These are phyloP conservation scores for Artemia franciscana DNA, from an alignment of 1,140 invertebrate genomes.

Conservation along the genomic window DNA sequence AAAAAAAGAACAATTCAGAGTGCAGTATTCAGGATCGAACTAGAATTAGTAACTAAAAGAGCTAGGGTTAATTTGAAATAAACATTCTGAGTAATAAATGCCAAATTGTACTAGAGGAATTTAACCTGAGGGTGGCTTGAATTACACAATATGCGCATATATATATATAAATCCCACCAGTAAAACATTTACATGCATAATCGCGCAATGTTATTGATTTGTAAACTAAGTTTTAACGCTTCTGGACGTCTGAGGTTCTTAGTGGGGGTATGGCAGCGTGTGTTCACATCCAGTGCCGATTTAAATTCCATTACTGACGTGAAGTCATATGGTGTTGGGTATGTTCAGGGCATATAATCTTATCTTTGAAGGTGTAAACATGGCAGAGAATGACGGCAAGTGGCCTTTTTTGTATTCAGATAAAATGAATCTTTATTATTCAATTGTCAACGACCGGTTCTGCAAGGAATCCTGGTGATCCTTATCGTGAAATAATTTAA, in stretches of 20 bases:
- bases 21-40: too few species aligned
- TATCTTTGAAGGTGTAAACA: not conserved
- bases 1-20: too few species aligned
- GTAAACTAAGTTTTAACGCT: not conserved
- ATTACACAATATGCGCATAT: not conserved
- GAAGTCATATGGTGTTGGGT: not conserved
- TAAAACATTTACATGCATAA: not conserved
- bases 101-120: not conserved
- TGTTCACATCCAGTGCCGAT: too few species aligned
- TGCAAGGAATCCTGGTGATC: too few species aligned
- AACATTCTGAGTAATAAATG: too few species aligned
- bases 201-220: not conserved
- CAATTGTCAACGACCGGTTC: not conserved
- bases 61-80: too few species aligned
- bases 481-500: too few species aligned
- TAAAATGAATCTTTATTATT: not conserved
- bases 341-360: not conserved
- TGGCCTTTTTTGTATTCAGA: not conserved
- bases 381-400: not conserved
- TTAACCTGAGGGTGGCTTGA: not conserved
- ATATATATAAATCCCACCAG: not conserved
- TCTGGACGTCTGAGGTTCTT: not conserved
- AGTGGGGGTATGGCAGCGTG: too few species aligned
- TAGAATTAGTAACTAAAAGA: too few species aligned
- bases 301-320: not conserved